Evolutionary conservation across 2,797 vertebrate species (phyloP).

Genomic region (Halcyon leucocephala): DNA sequence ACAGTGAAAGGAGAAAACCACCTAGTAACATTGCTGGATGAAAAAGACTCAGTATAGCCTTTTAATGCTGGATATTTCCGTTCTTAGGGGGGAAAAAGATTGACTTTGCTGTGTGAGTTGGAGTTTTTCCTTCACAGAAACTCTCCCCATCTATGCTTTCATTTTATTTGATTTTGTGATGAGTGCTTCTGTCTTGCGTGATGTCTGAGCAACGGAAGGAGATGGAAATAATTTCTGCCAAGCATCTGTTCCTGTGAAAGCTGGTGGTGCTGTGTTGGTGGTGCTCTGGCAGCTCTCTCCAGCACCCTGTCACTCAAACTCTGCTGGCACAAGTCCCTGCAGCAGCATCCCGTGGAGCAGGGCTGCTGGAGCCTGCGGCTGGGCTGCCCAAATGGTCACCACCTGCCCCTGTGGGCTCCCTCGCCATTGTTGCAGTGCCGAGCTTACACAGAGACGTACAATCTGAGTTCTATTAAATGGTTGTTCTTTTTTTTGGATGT

Average conservation of each 20-base stretch:
- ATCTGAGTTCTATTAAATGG: background rate
- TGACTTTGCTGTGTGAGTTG: background rate
- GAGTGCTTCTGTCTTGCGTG: background rate
- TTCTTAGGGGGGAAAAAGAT: background rate
- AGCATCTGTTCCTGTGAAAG: slow-evolving; percentile 35
- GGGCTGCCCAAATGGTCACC: background rate
- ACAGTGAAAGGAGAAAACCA: background rate
- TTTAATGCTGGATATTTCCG: background rate
- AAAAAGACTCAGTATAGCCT: background rate
- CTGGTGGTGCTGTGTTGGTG: slow-evolving; percentile 8
- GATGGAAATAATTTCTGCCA: slow-evolving; percentile 7
- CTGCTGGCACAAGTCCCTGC: fast-evolving
- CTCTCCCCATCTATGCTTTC: background rate
- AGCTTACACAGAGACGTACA: background rate
- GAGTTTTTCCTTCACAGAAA: background rate
- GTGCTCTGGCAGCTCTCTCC: background rate
- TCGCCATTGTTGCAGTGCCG: fast-evolving
- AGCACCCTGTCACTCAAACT: background rate
- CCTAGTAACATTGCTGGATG: background rate
- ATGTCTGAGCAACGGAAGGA: background rate
- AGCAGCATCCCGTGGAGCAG: background rate
- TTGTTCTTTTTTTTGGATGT: background rate
- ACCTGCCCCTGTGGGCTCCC: background rate
- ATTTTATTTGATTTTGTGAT: background rate
- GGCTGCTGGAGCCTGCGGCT: fast-evolving